Percentiles rank a stretch among this genome's conserved stretches.
These are phyloP conservation scores for Actias luna DNA, from an alignment of 2,888 invertebrate genomes.

Conservation along the genomic window DNA sequence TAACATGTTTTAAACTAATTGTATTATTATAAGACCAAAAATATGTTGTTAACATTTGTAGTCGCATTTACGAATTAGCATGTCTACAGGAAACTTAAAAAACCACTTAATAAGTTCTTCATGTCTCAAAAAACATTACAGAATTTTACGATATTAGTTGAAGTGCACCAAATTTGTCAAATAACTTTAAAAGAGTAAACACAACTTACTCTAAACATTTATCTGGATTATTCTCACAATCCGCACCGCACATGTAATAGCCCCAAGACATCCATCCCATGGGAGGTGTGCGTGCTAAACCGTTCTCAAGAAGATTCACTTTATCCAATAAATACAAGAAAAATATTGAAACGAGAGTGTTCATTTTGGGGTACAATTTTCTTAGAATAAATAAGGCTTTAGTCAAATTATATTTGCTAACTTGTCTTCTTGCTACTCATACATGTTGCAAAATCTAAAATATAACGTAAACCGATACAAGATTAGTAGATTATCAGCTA, in stretches of 20 bases:
- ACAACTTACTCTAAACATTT: conserved; percentile 83
- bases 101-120: no score
- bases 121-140: neutral
- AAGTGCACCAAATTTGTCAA: neutral
- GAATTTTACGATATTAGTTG: neutral
- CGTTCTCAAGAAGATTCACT: conserved; percentile 80
- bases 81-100: no score
- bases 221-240: conserved; percentile 82
- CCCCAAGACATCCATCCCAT: conserved; percentile 91
- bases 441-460: no score
- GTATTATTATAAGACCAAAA: no score
- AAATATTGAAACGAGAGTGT: conserved; percentile 22
- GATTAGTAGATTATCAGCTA: no score
- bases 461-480: no score
- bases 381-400: neutral
- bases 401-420: no score
- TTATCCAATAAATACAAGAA: conserved; percentile 30
- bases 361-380: neutral
- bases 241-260: conserved; percentile 83
- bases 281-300: conserved; percentile 84
- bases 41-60: no score
- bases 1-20: no score
- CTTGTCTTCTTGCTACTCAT: no score
- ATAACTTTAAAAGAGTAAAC: conserved; percentile 1
- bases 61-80: no score